Evolutionary conservation across 2,888 invertebrate species (phyloP).

Genomic region (Pharmacophagus antenor): DNA sequence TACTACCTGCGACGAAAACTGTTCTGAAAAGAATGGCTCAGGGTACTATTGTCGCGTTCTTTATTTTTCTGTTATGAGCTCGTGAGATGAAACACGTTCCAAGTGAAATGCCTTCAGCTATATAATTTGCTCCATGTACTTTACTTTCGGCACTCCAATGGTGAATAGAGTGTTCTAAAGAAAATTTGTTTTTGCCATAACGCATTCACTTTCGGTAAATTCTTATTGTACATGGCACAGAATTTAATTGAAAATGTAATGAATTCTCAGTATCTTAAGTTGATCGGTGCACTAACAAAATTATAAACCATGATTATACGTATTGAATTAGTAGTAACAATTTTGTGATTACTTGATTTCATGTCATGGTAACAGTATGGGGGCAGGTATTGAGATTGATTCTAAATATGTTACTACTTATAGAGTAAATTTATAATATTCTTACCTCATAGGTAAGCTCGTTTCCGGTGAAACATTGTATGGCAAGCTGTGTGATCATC

Average conservation of each 20-base stretch:
- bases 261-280: too few relatives aligned
- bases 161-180: constrained; percentile 9
- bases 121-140: constrained; percentile 22
- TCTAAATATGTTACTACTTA: too few relatives aligned
- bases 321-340: too few relatives aligned
- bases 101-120: constrained; percentile 22
- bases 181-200: constrained; percentile 13
- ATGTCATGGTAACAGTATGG: too few relatives aligned
- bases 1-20: constrained; percentile 28
- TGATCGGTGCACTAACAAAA: too few relatives aligned
- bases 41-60: constrained; percentile 29
- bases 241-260: background rate
- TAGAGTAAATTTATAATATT: too few relatives aligned
- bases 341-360: too few relatives aligned
- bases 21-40: constrained; percentile 30
- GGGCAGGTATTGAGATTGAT: too few relatives aligned
- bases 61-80: constrained; percentile 30
- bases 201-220: background rate
- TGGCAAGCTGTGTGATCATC: constrained; percentile 69
- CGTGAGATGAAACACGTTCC: constrained; percentile 30
- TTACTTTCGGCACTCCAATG: constrained; percentile 11
- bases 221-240: too few relatives aligned
- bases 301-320: too few relatives aligned
- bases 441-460: constrained; percentile 67
- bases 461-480: constrained; percentile 71